Base-by-base conservation (phyloP, 2,797 vertebrate species). In the Typhlichthys subterraneus region DNA sequence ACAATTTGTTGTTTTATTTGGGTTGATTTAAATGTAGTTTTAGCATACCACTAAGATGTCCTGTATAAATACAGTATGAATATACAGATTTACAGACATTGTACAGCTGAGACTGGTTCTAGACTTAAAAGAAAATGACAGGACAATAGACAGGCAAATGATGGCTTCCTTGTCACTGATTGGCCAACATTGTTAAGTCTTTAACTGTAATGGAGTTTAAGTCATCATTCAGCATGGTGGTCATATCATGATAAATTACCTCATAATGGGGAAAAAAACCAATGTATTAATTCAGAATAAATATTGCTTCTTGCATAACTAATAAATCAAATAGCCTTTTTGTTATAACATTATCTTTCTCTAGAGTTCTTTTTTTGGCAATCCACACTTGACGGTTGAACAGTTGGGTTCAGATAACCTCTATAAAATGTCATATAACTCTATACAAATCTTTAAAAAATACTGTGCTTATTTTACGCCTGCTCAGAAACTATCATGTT, bases 61-160 rank as follows among this genome's bases (percentile, higher is more conserved):
- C 92, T 92, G 19, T 82, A 90, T 88, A 80, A 81, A 86, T 92
- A 91, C 83, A 91, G 89, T 89, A 90, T 87, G 91, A 82, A 93
- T 94, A 89, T 95, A 95, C 94, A 96, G 83, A 85, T 94, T 90
- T 89, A 94, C 93, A 94, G 91, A 92, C 87, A 89, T 90, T 86
- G 92, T 92, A 94, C 93, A 67, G 33, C 33, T 38, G 33, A 38
- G 33, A 8, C 5, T 94, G 19, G 19, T 92, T 72, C 67, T 53
- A 90, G 92, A 94, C 84, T 91, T 86, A 78, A 92, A 88, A 80
- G 81, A 90, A 70, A 92, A 91, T 93, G 94, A 94, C 92, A 93
- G 88, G 87, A 90, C 91, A 85, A 90, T 91, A 92, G 89, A 92
- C 92, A 94, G 94, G 93, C 78, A 83, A 81, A 86, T 82, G 89